These are phyloP conservation scores for Drosophila virilis DNA, from an alignment of 1,140 invertebrate genomes.

Conservation along the genomic window DNA sequence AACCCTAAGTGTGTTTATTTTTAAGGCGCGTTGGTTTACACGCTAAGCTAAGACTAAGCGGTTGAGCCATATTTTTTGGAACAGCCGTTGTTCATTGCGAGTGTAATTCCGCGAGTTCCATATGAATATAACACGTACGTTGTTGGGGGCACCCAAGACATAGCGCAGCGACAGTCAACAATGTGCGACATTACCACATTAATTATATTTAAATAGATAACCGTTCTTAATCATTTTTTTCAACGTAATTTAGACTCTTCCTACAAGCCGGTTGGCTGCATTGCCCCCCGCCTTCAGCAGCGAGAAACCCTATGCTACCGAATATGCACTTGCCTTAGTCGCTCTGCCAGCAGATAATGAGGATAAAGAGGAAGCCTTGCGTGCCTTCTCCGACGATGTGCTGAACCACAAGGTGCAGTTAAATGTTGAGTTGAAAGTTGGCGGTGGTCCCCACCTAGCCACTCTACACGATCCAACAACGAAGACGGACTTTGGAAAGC, in stretches of 20 bases:
- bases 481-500: conserved; percentile 93
- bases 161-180: conserved; percentile 27
- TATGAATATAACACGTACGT: conserved; percentile 27
- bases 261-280: conserved; percentile 88
- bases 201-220: neutral
- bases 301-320: conserved; percentile 92
- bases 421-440: conserved; percentile 89
- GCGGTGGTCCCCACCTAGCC: conserved; percentile 86
- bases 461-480: conserved; percentile 90
- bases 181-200: conserved; percentile 44
- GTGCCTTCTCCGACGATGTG: conserved; percentile 88
- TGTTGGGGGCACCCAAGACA: conserved; percentile 54
- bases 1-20: conserved; percentile 33
- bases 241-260: conserved; percentile 77
- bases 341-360: conserved; percentile 94
- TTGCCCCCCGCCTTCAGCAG: conserved; percentile 91
- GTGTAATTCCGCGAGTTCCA: conserved; percentile 7
- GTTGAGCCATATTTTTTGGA: conserved; percentile 66
- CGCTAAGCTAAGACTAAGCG: conserved; percentile 22
- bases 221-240: neutral
- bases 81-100: conserved; percentile 23
- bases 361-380: conserved; percentile 90
- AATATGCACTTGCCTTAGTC: conserved; percentile 94
- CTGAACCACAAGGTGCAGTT: conserved; percentile 89
- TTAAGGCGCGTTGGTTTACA: conserved; percentile 28